Evolutionary conservation across 2,113 vertebrate genomes (phyloP), one percentile per base, ranked within the genome.

Genomic region (Pampusana beccarii): DNA sequence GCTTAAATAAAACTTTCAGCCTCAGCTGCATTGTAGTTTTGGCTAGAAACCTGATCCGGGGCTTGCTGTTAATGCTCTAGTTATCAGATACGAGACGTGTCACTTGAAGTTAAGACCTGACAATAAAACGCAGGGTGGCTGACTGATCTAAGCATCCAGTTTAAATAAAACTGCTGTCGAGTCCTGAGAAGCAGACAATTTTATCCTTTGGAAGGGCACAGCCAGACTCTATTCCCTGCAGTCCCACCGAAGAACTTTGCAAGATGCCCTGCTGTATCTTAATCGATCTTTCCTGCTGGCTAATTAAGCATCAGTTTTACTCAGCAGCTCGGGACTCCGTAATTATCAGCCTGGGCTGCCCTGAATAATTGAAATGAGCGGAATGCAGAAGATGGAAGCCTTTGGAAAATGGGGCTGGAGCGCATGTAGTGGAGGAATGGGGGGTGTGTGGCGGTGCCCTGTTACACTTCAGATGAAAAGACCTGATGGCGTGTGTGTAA

Each of bases 291-390:
- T 98, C 97, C 97, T 96, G 97, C 97, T 97, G 96, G 96, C 95
- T 98, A 98, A 98, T 98, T 98, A 97, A 98, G 96, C 97, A 97
- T 97, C 96, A 93, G 91, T 98, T 98, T 96, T 97, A 97, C 96
- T 97, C 94, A 95, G 96, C 97, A 94, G 89, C 97, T 96, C 93
- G 93, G 97, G 97, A 97, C 96, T 95, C 57, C 96, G 93, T 98
- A 98, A 97, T 97, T 98, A 98, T 96, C 97, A 97, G 96, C 96
- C 96, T 97, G 95, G 98, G 95, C 97, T 97, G 96, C 86, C 95
- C 96, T 97, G 97, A 98, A 97, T 97, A 97, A 97, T 97, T 97
- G 97, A 98, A 98, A 94, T 62, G 54, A 95, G 90, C 92, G 85
- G 93, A 96, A 96, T 25, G 40, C 57, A 92, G 88, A 58, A 77